Base-by-base conservation (phyloP, 1,140 invertebrate species). In the Aphaenogaster floridana region DNA sequence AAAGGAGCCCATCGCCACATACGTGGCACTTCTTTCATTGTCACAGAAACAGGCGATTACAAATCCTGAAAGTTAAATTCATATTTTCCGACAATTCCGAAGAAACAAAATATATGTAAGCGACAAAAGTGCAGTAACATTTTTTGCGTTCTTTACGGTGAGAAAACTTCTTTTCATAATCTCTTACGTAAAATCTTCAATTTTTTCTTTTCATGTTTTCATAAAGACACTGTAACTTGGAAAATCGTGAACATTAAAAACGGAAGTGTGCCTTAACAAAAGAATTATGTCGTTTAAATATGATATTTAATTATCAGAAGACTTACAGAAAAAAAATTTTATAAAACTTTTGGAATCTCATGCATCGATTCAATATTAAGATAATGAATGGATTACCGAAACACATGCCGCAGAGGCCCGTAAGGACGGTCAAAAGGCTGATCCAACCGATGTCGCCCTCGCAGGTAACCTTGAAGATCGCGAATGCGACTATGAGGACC, bases 351-450 rank as follows among this genome's bases (percentile, higher is more conserved):
- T 0, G 9, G 28, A 13, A 59, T 61, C 4, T 68, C 2, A 69
- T 36, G 7, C 36, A n/a, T 36, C 0, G 15, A 50, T 79, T 7
- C 4, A 69, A 34, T 80, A 42, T 59, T 57, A n/a, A 57, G 13
- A 54, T 11, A 39, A 36, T 50, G 17, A 61, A 45, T 28, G 2
- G 17, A 79, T 76, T 96, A 97, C 96, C 98, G 92, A 99, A 99
- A 87, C 97, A 98, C 99, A 99, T 99, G 90, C 99, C 99, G 94
- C 98, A 98, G 0, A 99, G 94, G 4, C 98, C 98, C 92, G 98
- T 97, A 88, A 98, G 96, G 0, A 99, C 95, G 0, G 97, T 98
- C 0, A 99, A 95, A 0, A 97, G 90, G 0, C 98, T 96, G 0
- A 99, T 97, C 95, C 97, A 97, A 11, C 96, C 95, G 0, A 99